These are phyloP conservation scores for Prochilodus magdalenae DNA, from an alignment of 2,113 vertebrate genomes.

Conservation along the genomic window DNA sequence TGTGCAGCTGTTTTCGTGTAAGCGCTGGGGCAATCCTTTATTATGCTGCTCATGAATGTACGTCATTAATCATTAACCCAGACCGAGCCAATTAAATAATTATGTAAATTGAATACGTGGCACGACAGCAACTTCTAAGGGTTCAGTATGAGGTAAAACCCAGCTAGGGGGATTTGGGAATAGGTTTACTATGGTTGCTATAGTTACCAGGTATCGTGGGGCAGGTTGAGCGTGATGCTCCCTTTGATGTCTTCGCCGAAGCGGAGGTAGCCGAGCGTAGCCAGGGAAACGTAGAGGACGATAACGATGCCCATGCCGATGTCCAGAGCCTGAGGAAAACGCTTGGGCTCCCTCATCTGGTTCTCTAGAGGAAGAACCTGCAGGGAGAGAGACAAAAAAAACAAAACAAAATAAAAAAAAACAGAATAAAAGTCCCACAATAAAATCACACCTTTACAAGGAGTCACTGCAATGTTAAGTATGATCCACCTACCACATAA, in stretches of 20 bases:
- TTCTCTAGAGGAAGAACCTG: constrained; percentile 91
- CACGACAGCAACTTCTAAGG: too few relatives aligned
- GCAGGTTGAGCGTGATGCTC: constrained; percentile 90
- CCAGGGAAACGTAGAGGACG: constrained; percentile 81
- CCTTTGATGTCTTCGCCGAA: constrained; percentile 86
- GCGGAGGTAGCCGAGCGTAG: constrained; percentile 85
- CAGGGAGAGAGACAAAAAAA: not conserved
- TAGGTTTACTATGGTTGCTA: not conserved
- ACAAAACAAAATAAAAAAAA: not conserved
- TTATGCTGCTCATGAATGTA: too few relatives aligned
- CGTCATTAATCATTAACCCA: too few relatives aligned
- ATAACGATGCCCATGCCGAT: constrained; percentile 87
- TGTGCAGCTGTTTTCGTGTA: too few relatives aligned
- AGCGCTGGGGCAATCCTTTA: too few relatives aligned
- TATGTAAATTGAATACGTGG: too few relatives aligned
- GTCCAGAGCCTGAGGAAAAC: constrained; percentile 81
- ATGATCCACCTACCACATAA: too few relatives aligned
- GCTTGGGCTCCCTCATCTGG: constrained; percentile 82
- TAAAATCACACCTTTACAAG: not conserved
- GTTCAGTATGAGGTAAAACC: too few relatives aligned
- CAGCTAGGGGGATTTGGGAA: not conserved
- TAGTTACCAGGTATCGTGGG: constrained; percentile 82
- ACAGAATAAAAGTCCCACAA: not conserved
- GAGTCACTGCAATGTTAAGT: too few relatives aligned
- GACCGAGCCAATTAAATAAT: too few relatives aligned